These are phyloP conservation scores for Lipotes vexillifer DNA, from an alignment of 2,113 vertebrate species.

Conservation along the genomic window DNA sequence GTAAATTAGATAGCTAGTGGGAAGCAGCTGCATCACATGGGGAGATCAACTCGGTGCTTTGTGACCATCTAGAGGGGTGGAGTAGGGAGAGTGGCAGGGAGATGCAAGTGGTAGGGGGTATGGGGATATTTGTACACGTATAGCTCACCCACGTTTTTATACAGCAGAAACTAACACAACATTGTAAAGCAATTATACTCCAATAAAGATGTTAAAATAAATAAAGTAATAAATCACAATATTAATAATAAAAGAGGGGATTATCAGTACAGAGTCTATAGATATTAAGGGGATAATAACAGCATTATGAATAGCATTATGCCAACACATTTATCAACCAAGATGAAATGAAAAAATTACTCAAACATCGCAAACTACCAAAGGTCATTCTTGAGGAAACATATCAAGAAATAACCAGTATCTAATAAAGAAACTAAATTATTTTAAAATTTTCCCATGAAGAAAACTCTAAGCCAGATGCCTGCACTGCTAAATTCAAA, in stretches of 20 bases:
- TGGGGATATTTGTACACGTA: too few relatives aligned
- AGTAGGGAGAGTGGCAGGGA: too few relatives aligned
- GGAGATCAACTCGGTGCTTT: too few relatives aligned
- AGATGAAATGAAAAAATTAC: neutral
- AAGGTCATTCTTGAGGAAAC: neutral
- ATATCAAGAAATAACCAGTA: neutral
- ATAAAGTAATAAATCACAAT: too few relatives aligned
- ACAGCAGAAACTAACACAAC: too few relatives aligned
- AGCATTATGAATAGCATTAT: neutral
- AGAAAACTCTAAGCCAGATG: neutral
- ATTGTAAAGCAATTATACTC: too few relatives aligned
- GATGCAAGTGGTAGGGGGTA: too few relatives aligned
- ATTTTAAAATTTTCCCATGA: neutral
- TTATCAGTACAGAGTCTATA: neutral
- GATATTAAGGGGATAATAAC: neutral
- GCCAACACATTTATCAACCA: neutral
- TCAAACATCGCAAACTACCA: neutral
- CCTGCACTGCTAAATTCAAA: neutral
- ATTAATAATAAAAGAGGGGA: neutral
- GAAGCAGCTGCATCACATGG: too few relatives aligned
- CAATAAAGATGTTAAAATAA: too few relatives aligned
- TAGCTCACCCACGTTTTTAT: too few relatives aligned
- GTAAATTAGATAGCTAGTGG: too few relatives aligned
- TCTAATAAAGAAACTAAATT: neutral
- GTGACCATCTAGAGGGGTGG: too few relatives aligned